A percentile compares a stretch with the other conserved stretches of the same genome.
Conservation (phyloP, 2,888 invertebrate genomes). For the Aquatica leii region DNA sequence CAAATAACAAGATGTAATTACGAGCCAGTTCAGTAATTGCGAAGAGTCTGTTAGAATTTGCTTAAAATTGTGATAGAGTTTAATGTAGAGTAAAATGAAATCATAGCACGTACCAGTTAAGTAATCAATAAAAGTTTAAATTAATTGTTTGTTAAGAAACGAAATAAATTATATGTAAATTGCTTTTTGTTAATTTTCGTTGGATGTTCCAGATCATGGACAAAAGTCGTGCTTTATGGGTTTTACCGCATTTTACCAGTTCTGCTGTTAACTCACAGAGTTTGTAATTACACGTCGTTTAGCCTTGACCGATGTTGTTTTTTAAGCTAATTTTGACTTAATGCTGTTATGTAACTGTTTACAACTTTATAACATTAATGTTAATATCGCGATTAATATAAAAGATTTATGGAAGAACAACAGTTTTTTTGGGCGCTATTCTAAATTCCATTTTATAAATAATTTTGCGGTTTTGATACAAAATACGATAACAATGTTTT, state of each 20-base stretch:
- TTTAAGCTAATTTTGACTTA: conserved; percentile 1
- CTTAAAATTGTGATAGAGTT: not conserved
- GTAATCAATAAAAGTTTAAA: conserved; percentile 6
- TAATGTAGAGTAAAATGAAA: conserved; percentile 7
- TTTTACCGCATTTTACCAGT: conserved; percentile 19
- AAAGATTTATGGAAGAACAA: too few relatives aligned
- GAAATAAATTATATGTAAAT: conserved; percentile 12
- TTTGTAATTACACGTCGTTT: conserved; percentile 24
- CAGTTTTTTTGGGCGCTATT: too few relatives aligned
- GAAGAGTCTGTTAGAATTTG: too few relatives aligned
- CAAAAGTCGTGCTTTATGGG: conserved; percentile 9
- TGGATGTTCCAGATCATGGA: conserved; percentile 7
- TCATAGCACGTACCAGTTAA: not conserved
- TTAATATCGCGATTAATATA: too few relatives aligned
- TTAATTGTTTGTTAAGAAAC: conserved; percentile 12
- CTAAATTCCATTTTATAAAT: too few relatives aligned
- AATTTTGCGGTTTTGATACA: too few relatives aligned
- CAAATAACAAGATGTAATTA: not conserved
- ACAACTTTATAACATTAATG: too few relatives aligned
- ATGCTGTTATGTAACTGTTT: too few relatives aligned
- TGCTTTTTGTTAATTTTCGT: conserved; percentile 18
- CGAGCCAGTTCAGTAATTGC: too few relatives aligned
- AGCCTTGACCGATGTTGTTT: conserved; percentile 27
- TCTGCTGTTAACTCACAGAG: conserved; percentile 14
- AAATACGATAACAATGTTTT: too few relatives aligned